Evolutionary conservation across 2,113 vertebrate species (phyloP).

Genomic region (Madoqua kirkii): DNA sequence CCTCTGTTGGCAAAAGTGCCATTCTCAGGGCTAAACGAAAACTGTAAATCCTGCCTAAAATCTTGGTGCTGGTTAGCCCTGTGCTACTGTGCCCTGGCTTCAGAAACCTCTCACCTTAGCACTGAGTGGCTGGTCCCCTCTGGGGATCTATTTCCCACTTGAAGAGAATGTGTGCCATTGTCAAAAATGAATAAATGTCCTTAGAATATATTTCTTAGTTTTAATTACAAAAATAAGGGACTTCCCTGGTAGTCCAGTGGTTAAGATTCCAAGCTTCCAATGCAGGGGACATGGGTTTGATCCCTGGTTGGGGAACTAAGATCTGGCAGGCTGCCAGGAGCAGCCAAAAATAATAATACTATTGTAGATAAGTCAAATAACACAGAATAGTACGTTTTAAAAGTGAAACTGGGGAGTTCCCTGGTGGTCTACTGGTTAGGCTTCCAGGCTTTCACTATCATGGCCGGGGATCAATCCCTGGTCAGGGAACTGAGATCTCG

Average conservation of each 20-base stretch:
- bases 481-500: neutral
- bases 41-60: neutral
- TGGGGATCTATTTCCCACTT: neutral
- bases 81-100: neutral
- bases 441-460: neutral
- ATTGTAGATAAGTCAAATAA: neutral
- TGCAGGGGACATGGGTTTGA: neutral
- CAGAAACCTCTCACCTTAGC: neutral
- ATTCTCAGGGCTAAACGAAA: neutral
- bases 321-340: neutral
- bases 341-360: neutral
- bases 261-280: neutral
- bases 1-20: neutral
- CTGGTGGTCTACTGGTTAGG: neutral
- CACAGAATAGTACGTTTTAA: neutral
- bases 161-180: neutral
- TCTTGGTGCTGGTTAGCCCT: neutral
- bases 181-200: neutral
- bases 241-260: neutral
- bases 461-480: neutral
- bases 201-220: neutral
- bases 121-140: neutral
- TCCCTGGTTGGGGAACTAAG: neutral
- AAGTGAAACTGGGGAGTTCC: neutral
- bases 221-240: conserved; percentile 18